Evolutionary conservation across 2,888 invertebrate genomes (phyloP).

Genomic region (Thelaira solivaga): DNA sequence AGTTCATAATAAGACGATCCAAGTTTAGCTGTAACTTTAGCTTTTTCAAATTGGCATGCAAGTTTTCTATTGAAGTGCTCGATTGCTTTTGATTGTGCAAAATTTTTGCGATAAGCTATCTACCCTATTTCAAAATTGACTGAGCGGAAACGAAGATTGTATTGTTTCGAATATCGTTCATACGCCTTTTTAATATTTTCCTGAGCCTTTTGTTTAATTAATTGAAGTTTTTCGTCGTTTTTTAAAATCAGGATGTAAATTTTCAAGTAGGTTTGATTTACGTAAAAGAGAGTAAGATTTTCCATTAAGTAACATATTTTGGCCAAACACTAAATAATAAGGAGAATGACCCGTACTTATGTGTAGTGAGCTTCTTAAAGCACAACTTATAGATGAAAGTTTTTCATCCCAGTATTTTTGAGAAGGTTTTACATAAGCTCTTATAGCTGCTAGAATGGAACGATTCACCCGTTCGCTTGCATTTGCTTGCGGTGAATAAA

Average conservation of each 20-base stretch:
- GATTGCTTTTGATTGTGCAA: background rate
- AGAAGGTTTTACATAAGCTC: background rate
- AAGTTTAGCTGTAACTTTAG: background rate
- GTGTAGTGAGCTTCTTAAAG: no score
- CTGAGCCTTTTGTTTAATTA: no score
- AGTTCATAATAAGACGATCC: background rate
- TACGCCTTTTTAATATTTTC: background rate
- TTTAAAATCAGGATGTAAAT: background rate
- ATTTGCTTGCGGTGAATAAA: no score
- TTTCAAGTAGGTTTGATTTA: background rate
- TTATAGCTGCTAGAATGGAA: no score
- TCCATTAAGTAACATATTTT: background rate
- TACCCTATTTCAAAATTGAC: background rate
- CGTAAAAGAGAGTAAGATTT: background rate
- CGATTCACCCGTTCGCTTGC: no score
- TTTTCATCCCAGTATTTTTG: background rate
- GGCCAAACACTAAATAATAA: no score
- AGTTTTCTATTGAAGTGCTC: background rate
- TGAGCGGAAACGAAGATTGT: no score
- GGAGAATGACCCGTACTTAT: no score
- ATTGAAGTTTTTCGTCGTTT: background rate
- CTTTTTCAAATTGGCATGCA: background rate
- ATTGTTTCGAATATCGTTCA: no score
- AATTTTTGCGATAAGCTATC: background rate
- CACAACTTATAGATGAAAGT: no score